Evolutionary conservation across 2,113 vertebrate species (phyloP), one percentile per base, ranked within the genome.

Genomic region (Anarhynchus alexandrinus): DNA sequence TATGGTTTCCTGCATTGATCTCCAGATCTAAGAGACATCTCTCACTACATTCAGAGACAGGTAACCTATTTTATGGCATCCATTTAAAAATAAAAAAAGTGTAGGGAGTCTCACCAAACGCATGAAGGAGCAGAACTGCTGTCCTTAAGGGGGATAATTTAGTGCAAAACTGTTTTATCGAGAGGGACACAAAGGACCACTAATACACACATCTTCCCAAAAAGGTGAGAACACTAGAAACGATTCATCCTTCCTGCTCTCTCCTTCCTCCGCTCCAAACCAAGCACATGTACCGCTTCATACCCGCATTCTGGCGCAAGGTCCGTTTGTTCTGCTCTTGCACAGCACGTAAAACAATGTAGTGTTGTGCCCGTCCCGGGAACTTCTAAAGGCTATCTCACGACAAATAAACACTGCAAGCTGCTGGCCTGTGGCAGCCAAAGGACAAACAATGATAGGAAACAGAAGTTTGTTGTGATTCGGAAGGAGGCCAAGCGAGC

Each of bases 71-170:
- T 70, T 11, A 49, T 11, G 19, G 55, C 6, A 72, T 3, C 14
- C 27, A 51, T 67, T 70, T 5, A 3, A 32, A 58, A 59, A 32
- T 19, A n/a, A 42, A 14, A 34, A 61, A 42, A 25, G 6, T 0
- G 1, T 5, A 27, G 9, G 12, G 49, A 69, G 26, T 11, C 12
- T 27, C 42, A 73, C 10, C 26, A 27, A 34, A 36, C 12, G 7
- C 16, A 16, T 0, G 2, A 25, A 72, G 40, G 13, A 71, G 10
- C 10, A 76, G 29, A 92, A 25, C 3, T 1, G 2, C 26, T 12
- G 17, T 10, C 59, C 6, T 45, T 30, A 40, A 14, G 6, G 6
- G 14, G 16, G 4, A 20, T 20, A 34, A 51, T 20, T 9, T 15
- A 45, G 15, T 12, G 20, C 12, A 20, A 32, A 26, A 82, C 26